Evolutionary conservation across 2,888 invertebrate species (phyloP).

Genomic region (Ophraella communa): DNA sequence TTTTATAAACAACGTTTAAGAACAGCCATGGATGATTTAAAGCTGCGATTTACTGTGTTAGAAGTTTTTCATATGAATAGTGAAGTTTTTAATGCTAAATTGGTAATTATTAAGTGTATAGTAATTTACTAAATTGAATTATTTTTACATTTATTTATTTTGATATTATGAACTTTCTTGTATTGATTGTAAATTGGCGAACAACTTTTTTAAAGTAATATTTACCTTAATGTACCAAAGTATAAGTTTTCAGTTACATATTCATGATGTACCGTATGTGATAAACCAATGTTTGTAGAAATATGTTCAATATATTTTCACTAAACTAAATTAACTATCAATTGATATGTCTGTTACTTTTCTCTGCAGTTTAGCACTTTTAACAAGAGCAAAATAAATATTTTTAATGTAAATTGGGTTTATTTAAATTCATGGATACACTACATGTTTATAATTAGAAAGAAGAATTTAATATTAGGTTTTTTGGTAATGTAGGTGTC

Average conservation of each 20-base stretch:
- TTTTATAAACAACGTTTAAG: not conserved
- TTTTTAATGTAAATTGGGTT: not conserved
- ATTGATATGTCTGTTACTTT: not conserved
- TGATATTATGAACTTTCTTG: not conserved
- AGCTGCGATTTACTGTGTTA: not conserved
- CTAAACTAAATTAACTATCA: not conserved
- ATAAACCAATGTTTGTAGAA: not conserved
- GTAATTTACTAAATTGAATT: not conserved
- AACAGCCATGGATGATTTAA: not conserved
- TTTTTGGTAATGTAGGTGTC: no score
- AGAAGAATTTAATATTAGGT: no score
- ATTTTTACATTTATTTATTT: not conserved
- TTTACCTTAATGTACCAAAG: not conserved
- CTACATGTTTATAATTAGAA: not conserved
- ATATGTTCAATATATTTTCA: not conserved
- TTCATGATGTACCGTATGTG: not conserved
- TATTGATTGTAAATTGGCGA: not conserved
- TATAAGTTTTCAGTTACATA: not conserved
- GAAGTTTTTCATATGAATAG: not conserved
- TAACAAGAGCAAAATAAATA: slow-evolving; percentile 1
- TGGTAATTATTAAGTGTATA: not conserved
- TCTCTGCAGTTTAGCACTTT: not conserved
- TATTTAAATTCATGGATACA: not conserved
- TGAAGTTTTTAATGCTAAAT: not conserved
- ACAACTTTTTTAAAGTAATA: not conserved